Evolutionary conservation across 2,797 vertebrate species (phyloP), one percentile per base, ranked within the genome.

Genomic region (Pygocentrus nattereri): DNA sequence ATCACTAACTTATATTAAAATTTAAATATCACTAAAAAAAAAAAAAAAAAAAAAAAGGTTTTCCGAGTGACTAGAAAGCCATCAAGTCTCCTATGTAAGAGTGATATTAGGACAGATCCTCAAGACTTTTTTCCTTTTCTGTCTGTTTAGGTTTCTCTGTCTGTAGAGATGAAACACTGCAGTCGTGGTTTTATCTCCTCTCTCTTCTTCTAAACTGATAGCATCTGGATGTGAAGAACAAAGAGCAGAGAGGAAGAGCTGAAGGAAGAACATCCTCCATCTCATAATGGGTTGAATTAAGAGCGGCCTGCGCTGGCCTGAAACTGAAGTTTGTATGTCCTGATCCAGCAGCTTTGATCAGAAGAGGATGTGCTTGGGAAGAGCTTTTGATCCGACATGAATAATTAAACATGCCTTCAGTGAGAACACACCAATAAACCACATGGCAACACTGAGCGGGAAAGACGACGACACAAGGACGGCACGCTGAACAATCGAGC

Each of bases 361-460:
- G 31, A 54, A 68, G 31, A 78, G 2, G 49, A 52, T 65, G 31
- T 62, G 70, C 38, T 30, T 41, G 30, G 73, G 47, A 64, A 34
- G 56, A 72, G 30, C 56, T 61, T 41, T 67, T 67, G 64, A 67
- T 67, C 64, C 67, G 64, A 38, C 31, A 67, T 67, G 34, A 67
- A 41, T 67, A 67, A 67, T 67, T 67, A 67, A 41, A 3, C 34
- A 23, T 4, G 64, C 64, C 34, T 67, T 34, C 64, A 41, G 64
- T 67, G 64, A 41, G 64, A 41, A 41, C 34, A 41, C 64, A 41
- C 34, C 34, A 41, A 38, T 41, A 67, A 67, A 67, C 34, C 5
- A 16, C 34, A 64, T 8, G 34, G 19, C 21, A 41, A 13, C 18
- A 41, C 64, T 13, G 19, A 67, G 16, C 23, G 19, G 21, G 34